Evolutionary conservation across 2,797 vertebrate genomes (phyloP).

Genomic region (Hydrophis major): DNA sequence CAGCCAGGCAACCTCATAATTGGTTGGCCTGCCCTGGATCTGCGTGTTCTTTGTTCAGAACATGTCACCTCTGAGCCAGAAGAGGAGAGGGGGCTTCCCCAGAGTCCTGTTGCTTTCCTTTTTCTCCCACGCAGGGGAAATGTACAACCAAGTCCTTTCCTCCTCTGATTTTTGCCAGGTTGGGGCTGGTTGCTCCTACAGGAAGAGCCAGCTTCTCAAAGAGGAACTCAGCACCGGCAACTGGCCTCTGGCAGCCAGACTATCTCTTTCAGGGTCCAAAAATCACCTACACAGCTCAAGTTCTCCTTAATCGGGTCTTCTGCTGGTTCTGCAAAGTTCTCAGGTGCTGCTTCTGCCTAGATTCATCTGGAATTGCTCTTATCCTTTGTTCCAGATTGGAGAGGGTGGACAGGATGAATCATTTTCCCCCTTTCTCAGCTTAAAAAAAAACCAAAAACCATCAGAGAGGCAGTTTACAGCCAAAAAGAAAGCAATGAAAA

Average conservation of each 20-base stretch:
- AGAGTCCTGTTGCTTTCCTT: slow-evolving; percentile 43
- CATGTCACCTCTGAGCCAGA: not conserved
- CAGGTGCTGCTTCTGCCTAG: not conserved
- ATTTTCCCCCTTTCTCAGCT: not conserved
- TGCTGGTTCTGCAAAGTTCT: not conserved
- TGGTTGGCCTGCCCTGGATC: not conserved
- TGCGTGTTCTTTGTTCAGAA: not conserved
- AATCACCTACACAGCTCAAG: not conserved
- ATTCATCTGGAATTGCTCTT: not conserved
- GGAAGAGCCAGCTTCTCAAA: not conserved
- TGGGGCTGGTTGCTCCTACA: not conserved
- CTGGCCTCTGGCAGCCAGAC: not conserved
- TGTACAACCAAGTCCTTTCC: slow-evolving; percentile 5
- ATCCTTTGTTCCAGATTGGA: not conserved
- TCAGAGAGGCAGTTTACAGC: not conserved
- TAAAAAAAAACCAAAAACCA: not conserved
- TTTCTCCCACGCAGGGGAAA: slow-evolving; percentile 61
- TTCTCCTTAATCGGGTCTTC: not conserved
- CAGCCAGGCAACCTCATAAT: not conserved
- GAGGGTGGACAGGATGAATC: not conserved
- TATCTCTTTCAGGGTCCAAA: not conserved
- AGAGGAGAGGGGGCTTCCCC: not conserved
- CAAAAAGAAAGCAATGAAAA: not conserved
- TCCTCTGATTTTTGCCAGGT: slow-evolving; percentile 26
- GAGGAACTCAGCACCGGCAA: not conserved